phyloP scores from a whole-genome alignment of 2,797 vertebrate species.

The Schizopygopsis malacanthus region DNA sequence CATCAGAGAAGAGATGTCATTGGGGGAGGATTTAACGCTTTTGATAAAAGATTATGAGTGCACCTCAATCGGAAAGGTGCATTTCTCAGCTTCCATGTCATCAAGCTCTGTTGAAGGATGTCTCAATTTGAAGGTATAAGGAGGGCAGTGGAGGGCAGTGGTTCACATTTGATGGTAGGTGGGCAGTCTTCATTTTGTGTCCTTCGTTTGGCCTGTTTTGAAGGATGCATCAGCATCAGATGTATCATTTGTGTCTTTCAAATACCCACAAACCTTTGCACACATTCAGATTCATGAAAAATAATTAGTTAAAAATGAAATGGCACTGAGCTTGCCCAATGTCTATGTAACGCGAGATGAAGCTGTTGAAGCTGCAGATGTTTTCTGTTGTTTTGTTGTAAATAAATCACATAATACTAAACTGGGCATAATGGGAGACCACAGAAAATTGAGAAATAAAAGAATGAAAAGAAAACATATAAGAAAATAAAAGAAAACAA shows the following conservation, averaged over 20 bases:
- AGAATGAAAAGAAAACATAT: too few species aligned
- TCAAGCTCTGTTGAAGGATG: neutral
- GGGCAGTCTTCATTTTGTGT: neutral
- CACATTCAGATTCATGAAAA: too few species aligned
- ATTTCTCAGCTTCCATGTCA: neutral
- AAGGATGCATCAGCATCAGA: neutral
- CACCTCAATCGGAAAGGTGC: neutral
- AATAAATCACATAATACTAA: neutral
- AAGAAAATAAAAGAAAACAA: too few species aligned
- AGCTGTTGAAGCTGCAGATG: too few species aligned
- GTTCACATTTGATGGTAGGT: too few species aligned
- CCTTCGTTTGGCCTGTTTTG: neutral
- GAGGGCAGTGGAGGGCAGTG: too few species aligned
- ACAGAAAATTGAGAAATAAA: neutral
- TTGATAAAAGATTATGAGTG: neutral
- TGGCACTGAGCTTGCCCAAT: too few species aligned
- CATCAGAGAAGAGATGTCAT: neutral
- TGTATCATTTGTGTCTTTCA: too few species aligned
- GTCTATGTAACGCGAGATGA: neutral
- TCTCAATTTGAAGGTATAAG: neutral
- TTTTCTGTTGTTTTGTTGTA: neutral
- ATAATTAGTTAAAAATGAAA: too few species aligned
- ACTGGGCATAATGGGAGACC: neutral
- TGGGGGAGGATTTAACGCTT: neutral
- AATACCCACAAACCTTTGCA: too few species aligned